phyloP scores from a whole-genome alignment of 1,140 invertebrate genomes.

The Drosophila auraria region DNA sequence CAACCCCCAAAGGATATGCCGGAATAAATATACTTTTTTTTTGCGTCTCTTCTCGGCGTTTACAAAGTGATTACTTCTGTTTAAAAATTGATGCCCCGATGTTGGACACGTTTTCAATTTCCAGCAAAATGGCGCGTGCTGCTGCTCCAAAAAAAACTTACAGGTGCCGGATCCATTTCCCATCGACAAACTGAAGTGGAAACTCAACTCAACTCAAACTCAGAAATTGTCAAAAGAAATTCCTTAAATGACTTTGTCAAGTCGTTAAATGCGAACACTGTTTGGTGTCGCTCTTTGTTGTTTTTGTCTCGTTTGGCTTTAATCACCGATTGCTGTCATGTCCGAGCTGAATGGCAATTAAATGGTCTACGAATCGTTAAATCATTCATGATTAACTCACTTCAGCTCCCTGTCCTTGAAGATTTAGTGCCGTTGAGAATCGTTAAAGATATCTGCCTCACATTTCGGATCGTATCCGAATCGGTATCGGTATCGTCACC shows the following conservation, averaged over 20 bases:
- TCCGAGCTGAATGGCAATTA: conserved; percentile 67
- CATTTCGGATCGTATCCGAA: conserved; percentile 8
- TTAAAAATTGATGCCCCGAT: conserved; percentile 83
- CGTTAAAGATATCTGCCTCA: conserved; percentile 66
- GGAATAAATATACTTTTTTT: conserved; percentile 28
- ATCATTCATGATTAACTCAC: conserved; percentile 76
- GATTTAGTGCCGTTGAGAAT: conserved; percentile 71
- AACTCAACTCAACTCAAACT: conserved; percentile 15
- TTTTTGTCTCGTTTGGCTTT: conserved; percentile 48
- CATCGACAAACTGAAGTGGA: conserved; percentile 19
- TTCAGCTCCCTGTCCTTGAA: conserved; percentile 70
- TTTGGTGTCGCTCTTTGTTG: conserved; percentile 33
- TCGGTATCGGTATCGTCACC: conserved; percentile 10
- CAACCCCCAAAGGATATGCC: conserved; percentile 58
- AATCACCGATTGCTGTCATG: conserved; percentile 61
- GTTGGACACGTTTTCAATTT: conserved; percentile 85
- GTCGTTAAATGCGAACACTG: conserved; percentile 61
- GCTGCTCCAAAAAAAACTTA: conserved; percentile 22
- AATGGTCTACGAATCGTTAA: conserved; percentile 73
- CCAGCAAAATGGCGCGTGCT: conserved; percentile 46
- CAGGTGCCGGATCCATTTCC: conserved; percentile 42
- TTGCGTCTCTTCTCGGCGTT: conserved; percentile 57
- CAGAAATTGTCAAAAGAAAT: conserved; percentile 64
- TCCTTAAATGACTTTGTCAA: conserved; percentile 59
- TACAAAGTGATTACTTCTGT: conserved; percentile 84